phyloP scores from a whole-genome alignment of 1,140 invertebrate genomes.

The Drosophila guanche region DNA sequence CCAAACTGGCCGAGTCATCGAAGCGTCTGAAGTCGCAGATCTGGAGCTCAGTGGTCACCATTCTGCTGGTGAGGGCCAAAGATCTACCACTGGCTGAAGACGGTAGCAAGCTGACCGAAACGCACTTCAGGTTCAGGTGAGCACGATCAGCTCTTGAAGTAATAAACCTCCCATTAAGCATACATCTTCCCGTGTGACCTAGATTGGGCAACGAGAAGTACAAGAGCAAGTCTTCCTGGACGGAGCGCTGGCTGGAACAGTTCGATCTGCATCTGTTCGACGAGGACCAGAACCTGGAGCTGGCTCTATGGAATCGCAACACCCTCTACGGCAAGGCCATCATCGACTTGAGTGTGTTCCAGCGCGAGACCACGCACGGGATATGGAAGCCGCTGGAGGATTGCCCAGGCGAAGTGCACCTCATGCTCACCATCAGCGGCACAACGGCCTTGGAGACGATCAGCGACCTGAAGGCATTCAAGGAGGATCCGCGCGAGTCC shows the following conservation, averaged over 20 bases:
- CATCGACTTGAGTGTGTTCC: constrained; percentile 93
- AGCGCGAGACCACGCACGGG: constrained; percentile 95
- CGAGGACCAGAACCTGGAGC: constrained; percentile 84
- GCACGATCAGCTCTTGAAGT: neutral
- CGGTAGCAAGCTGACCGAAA: constrained; percentile 94
- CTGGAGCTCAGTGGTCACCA: constrained; percentile 97
- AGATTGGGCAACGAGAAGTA: constrained; percentile 98
- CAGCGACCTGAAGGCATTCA: constrained; percentile 93
- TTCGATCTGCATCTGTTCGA: constrained; percentile 98
- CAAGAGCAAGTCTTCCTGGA: constrained; percentile 96
- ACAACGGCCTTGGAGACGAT: constrained; percentile 96
- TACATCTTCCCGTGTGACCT: constrained; percentile 41
- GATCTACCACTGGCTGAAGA: constrained; percentile 95
- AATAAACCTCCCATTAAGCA: neutral
- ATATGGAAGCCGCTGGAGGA: constrained; percentile 95
- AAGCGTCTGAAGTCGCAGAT: constrained; percentile 94
- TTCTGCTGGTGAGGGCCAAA: constrained; percentile 97
- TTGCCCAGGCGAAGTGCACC: constrained; percentile 92
- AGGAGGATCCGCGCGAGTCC: constrained; percentile 90
- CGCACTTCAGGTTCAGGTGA: constrained; percentile 98
- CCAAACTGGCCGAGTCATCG: constrained; percentile 90
- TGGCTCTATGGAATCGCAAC: constrained; percentile 80
- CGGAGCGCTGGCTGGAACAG: constrained; percentile 97
- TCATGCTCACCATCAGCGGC: constrained; percentile 97
- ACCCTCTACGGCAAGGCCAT: constrained; percentile 87